Conservation (phyloP, 2,113 vertebrate species). For the Tachycineta bicolor region DNA sequence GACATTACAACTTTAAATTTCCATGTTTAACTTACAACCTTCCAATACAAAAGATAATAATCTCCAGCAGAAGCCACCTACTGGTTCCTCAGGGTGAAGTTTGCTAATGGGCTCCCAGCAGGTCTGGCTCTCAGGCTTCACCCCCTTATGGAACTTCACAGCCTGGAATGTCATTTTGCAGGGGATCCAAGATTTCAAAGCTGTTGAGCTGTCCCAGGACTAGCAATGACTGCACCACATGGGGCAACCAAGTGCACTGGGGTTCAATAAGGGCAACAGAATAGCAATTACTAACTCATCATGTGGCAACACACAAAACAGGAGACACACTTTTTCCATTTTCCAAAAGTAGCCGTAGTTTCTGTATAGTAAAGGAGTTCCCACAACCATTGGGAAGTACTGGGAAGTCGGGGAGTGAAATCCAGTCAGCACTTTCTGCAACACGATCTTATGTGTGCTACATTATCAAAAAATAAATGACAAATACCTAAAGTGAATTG, state of each 20-base stretch:
- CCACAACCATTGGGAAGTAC: not conserved
- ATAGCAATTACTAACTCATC: not conserved
- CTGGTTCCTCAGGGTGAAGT: not conserved
- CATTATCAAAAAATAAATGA: not conserved
- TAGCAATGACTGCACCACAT: not conserved
- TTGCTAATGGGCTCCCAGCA: not conserved
- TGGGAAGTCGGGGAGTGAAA: not conserved
- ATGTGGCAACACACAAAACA: not conserved
- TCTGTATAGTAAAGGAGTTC: not conserved
- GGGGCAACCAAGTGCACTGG: not conserved
- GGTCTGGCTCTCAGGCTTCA: not conserved
- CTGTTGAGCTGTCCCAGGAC: not conserved
- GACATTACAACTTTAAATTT: not conserved
- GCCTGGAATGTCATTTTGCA: not conserved
- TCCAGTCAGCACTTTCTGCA: not conserved
- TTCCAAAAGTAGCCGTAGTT: not conserved
- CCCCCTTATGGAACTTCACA: not conserved
- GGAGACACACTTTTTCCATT: not conserved
- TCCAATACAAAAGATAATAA: not conserved
- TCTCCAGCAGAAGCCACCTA: not conserved
- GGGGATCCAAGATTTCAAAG: not conserved
- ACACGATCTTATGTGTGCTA: rapidly evolving
- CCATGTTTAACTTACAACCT: not conserved
- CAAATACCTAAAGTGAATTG: not conserved
- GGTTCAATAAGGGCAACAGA: not conserved